A percentile compares a stretch with the other conserved stretches of the same genome.
These are phyloP conservation scores for Hassar affinis DNA, from an alignment of 2,113 vertebrate species.

Conservation along the genomic window DNA sequence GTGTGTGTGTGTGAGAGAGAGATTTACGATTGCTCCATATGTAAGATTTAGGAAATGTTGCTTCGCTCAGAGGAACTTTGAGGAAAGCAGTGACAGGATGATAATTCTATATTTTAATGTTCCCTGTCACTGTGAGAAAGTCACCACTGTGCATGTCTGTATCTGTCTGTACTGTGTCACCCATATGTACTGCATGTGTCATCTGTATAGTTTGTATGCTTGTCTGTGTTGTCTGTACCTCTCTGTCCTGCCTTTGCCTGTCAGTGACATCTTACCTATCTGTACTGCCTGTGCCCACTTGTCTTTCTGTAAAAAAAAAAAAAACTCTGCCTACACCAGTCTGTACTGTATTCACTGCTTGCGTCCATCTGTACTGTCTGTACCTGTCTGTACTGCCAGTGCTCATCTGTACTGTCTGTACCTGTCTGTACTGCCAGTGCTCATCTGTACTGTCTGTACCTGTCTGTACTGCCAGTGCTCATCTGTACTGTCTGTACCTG, in stretches of 20 bases:
- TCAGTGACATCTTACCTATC: background rate
- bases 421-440: background rate
- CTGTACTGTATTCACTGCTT: background rate
- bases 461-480: no score
- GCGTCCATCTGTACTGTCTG: background rate
- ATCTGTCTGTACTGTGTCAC: background rate
- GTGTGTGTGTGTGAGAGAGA: background rate
- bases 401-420: background rate
- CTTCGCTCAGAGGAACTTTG: slow-evolving; percentile 14
- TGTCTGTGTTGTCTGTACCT: background rate
- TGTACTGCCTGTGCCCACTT: background rate
- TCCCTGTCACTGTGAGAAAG: background rate
- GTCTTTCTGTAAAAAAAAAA: background rate
- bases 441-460: no score
- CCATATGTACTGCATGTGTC: background rate
- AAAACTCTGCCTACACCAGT: background rate
- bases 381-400: background rate
- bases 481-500: no score
- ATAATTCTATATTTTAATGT: background rate
- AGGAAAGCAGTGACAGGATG: slow-evolving; percentile 5
- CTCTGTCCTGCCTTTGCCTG: background rate
- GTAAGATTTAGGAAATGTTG: slow-evolving; percentile 27
- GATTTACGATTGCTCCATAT: slow-evolving; percentile 1
- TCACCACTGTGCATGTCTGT: background rate
- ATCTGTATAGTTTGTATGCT: background rate